Base-by-base conservation (phyloP, 2,888 invertebrate species). In the Apamea anceps region DNA sequence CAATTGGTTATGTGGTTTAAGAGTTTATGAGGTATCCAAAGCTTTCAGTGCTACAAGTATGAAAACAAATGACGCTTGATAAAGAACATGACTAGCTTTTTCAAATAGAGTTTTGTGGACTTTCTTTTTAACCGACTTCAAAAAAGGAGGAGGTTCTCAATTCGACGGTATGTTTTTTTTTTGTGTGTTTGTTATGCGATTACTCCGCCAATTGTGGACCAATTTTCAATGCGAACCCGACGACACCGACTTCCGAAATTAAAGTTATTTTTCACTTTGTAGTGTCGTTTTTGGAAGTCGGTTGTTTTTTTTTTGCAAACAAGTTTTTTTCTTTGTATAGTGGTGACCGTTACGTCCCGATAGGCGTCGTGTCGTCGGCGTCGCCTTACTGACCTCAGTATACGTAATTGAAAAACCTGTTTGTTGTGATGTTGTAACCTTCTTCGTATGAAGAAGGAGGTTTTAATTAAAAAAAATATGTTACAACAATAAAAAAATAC, bases 1-100 rank as follows among this genome's bases (percentile, higher is more conserved):
- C 87, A 84, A 79, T 89, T 89, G 87, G 60, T 81, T 89, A 89
- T 85, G 88, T 85, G 85, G 66, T 71, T 74, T 76, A 80, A 51
- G 72, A 80, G 68, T 81, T 82, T 84, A 81, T 81, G 71, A 62
- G 74, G 68, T 72, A 78, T 72, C 42, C 13, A 13, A 68, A 79
- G 77, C 66, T 71, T 81, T 80, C 63, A 78, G 66, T 79, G 66
- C 60, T 72, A 68, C 63, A 79, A 60, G 21, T 25, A 25, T 25
- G 25, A 18, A 66, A 62, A 70, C 25, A 68, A 76, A 77, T 66
- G 60, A 45, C 25, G 42, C 28, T 71, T 32, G 63, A 4, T 57
- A 51, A 25, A 45, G 15, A 18, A 45, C 18, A 32, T 54, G 54
- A 10, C 6, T 15, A 21, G 18, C 6, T 13, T 78, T 77, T 28